Conservation (phyloP, 2,113 vertebrate species). For the Pterocles orientalis region DNA sequence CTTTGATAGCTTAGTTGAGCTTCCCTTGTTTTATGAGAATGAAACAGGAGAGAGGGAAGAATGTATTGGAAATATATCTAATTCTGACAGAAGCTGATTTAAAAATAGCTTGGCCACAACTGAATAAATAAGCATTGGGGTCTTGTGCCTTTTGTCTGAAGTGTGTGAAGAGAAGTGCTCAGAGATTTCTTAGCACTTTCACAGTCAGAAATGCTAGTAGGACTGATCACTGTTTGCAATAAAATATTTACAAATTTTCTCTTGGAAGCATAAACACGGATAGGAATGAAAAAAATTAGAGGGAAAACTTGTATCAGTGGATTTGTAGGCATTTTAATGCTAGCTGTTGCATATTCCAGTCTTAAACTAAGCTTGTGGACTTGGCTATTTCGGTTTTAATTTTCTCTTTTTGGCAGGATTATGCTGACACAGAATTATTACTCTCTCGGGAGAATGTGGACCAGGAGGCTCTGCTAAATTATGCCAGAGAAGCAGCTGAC, state of each 20-base stretch:
- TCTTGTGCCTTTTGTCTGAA: background rate
- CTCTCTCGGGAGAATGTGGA: conserved; percentile 95
- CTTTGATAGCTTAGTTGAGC: background rate
- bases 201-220: background rate
- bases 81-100: background rate
- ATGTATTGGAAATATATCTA: background rate
- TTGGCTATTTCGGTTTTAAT: background rate
- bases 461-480: conserved; percentile 91
- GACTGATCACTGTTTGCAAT: background rate
- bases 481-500: conserved; percentile 91
- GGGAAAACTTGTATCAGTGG: background rate
- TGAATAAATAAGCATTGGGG: background rate
- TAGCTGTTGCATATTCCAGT: background rate
- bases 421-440: conserved; percentile 90
- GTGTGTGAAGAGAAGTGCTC: background rate
- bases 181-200: background rate
- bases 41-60: background rate
- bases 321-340: background rate
- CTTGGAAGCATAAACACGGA: background rate
- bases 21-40: background rate
- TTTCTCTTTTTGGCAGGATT: conserved; percentile 82
- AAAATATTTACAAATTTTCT: background rate
- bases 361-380: background rate
- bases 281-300: background rate
- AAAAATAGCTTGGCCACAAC: background rate